Evolutionary conservation across 2,113 vertebrate species (phyloP), one percentile per base, ranked within the genome.

Genomic region (Argyrosomus japonicus): DNA sequence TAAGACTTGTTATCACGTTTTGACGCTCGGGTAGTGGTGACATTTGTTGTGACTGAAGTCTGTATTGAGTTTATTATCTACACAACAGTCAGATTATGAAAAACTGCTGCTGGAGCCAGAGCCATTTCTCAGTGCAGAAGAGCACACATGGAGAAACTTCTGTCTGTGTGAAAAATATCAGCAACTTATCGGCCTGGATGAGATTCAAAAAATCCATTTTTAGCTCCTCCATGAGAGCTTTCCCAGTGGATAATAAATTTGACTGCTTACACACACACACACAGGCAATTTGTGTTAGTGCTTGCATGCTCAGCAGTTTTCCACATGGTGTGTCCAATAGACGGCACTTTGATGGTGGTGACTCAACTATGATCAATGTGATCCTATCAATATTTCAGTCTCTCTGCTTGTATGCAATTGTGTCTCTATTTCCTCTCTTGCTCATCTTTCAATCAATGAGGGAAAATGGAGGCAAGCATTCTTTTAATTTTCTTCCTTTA

Each of bases 201-300:
- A 86, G 68, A 86, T 85, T 90, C 69, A 89, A 79, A 87, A 92
- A 93, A 94, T 91, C 91, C 76, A 90, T 91, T 89, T 90, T 85
- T 83, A 87, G 88, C 84, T 79, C 85, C 73, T 91, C 83, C 50
- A 19, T 70, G 78, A 86, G 79, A 86, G 82, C 85, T 87, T 82
- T 92, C 83, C 69, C 79, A 68, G 65, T 60, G 86, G 82, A 83
- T 91, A 91, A 93, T 87, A 83, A 89, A 92, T 91, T 57, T 79
- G 82, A 88, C 75, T 81, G 75, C 76, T 51, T 79, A 53, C 32
- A 21, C 83, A 82, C 40, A 40, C 40, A 45, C 43, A 47, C 45
- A 47, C 45, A 47, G 84, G 77, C 87, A 84, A 88, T 86, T 54
- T 82, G 85, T 58, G 64, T 63, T 81, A 62, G 78, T 58, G 69